Base-by-base conservation (phyloP, 2,113 vertebrate species). In the Junco hyemalis region DNA sequence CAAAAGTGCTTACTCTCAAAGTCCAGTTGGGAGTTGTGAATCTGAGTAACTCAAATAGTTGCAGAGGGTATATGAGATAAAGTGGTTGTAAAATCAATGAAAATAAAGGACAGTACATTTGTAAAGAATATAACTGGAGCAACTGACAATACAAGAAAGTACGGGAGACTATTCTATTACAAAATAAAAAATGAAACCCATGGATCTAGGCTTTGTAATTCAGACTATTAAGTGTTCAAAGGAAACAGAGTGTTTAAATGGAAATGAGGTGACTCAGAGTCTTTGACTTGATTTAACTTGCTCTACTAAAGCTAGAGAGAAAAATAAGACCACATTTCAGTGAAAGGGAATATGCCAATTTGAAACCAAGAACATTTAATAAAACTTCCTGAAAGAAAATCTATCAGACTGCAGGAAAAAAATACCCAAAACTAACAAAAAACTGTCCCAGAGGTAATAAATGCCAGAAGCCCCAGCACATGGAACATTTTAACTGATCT, bases 321-420 rank as follows among this genome's bases (percentile, higher is more conserved):
- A 92, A 92, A 94, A 91, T 90, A 95, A 88, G 81, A 80, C 79
- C 18, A 88, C 60, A 72, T 77, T 90, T 96, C 80, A 95, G 26
- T 92, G 73, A 95, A 95, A 97, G 20, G 9, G 80, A 92, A 81
- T 74, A 91, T 88, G 53, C 23, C 71, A 72, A 76, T 95, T 93
- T 95, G 84, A 93, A 95, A 85, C 42, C 33, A 88, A 87, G 69
- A 50, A 47, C 65, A 81, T 86, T 95, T 94, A 96, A 95, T 94
- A 93, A 95, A 95, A 77, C 81, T 82, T 91, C 56, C 35, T 93
- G 91, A 95, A 92, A 94, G 81, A 91, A 94, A 95, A 90, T 92
- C 87, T 86, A 90, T 96, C 82, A 86, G 28, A 68, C 47, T 92
- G n/a, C 26, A 59, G 53, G 22, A n/a, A 40, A 21, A 57, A 22